Conservation (phyloP, 2,113 vertebrate species). For the Leptosomus discolor region DNA sequence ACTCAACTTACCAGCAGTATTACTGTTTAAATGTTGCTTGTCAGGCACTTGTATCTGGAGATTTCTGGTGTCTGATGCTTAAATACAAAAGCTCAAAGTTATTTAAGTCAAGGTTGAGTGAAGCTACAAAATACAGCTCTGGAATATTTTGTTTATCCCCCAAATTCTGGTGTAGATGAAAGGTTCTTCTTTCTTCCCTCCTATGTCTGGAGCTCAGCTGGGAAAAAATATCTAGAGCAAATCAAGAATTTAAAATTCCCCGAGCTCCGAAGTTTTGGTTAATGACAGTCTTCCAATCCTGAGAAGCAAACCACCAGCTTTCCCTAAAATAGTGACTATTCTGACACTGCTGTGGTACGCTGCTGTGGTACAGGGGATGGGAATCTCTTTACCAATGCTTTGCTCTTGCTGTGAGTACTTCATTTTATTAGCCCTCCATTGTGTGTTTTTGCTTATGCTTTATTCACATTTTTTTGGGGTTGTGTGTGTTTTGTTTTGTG, state of each 20-base stretch:
- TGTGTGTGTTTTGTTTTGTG: slow-evolving; percentile 8
- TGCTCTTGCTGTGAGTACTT: neutral
- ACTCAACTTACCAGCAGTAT: neutral
- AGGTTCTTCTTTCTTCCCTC: neutral
- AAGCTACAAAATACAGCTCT: neutral
- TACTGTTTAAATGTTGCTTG: neutral
- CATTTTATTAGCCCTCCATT: neutral
- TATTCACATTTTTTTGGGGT: neutral
- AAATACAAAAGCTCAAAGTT: neutral
- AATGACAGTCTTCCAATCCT: neutral
- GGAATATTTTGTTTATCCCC: neutral
- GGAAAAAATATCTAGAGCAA: neutral
- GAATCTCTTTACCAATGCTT: neutral
- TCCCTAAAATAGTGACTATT: neutral
- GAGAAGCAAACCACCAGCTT: neutral
- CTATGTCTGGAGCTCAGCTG: neutral
- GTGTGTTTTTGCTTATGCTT: neutral
- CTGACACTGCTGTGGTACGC: neutral
- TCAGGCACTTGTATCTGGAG: neutral
- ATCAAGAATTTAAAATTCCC: neutral
- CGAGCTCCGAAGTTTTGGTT: neutral
- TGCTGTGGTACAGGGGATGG: neutral
- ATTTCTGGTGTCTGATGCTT: neutral
- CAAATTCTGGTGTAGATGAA: neutral
- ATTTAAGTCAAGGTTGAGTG: neutral